phyloP scores from a whole-genome alignment of 2,797 vertebrate genomes.

The Coregonus suidteri region DNA sequence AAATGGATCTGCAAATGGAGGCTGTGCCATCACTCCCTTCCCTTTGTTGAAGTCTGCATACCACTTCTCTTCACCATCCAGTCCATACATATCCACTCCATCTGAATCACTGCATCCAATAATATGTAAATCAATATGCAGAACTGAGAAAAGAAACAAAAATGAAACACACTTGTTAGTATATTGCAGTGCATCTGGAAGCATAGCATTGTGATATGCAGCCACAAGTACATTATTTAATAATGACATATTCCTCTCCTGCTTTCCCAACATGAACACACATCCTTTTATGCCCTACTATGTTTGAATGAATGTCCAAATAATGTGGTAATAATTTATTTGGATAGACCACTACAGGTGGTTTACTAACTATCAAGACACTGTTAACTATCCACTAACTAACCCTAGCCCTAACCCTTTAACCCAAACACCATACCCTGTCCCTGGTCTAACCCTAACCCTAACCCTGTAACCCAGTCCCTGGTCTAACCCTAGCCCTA shows the following conservation, averaged over 20 bases:
- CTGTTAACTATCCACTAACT: too few species aligned
- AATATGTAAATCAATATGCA: background rate
- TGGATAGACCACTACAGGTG: too few species aligned
- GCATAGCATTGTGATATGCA: background rate
- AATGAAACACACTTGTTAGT: background rate
- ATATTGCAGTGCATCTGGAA: background rate
- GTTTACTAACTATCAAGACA: too few species aligned
- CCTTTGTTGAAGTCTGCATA: conserved; percentile 45
- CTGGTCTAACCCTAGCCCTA: too few species aligned
- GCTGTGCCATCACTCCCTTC: background rate
- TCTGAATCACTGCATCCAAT: background rate
- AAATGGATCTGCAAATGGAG: conserved; percentile 8
- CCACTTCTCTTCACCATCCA: background rate
- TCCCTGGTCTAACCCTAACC: too few species aligned
- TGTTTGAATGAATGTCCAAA: too few species aligned
- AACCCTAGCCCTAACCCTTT: too few species aligned
- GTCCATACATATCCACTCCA: background rate
- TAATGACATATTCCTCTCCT: background rate
- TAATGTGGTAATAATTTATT: too few species aligned
- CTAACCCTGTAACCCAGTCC: too few species aligned
- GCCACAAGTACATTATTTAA: background rate
- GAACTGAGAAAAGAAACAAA: background rate
- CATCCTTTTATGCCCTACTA: too few species aligned
- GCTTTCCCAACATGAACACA: too few species aligned
- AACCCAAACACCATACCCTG: too few species aligned